Evolutionary conservation across 1,140 invertebrate genomes (phyloP), one percentile per base, ranked within the genome.

Genomic region (Drosophila rhopaloa): DNA sequence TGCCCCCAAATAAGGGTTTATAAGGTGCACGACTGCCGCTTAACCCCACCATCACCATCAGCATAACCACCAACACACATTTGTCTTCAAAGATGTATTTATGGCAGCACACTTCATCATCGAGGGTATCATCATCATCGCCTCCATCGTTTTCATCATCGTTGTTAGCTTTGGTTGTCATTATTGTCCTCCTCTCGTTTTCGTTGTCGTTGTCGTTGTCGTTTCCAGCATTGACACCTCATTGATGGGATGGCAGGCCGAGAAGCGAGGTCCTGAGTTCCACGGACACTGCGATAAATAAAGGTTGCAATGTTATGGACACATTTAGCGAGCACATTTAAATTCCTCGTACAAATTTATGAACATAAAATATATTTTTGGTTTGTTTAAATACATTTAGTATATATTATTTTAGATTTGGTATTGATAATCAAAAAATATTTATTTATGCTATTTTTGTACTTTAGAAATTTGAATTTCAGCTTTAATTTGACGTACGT

Each of bases 41-140:
- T 35, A 51, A 29, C 58, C 29, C 57, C 51, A 14, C 40, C 41
- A 16, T 35, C 48, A 37, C 32, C 48, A 32, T 5, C 46, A 48
- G 13, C 16, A 29, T 29, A 14, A 35, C 53, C 24, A 40, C 35
- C 53, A 51, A 51, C 55, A 70, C 55, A 70, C 62, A 77, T 79
- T 81, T 86, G 83, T 77, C 71, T 73, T 50, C 48, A 60, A 73
- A 76, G 76, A 50, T 84, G 50, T 84, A 84, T 80, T 84, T 84
- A 84, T 83, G 65, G 62, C 67, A 51, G 47, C 46, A 44, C 58
- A 76, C 81, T 83, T 76, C 58, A 83, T 83, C 71, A 79, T 67
- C 65, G n/a, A 8, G n/a, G 27, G 48, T 35, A 63, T 35, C 57
- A 24, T 57, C 61, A 57, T 65, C 43, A 50, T 47, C 32, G 35